These are phyloP conservation scores for Pollimyrus isidori DNA, from an alignment of 2,113 vertebrate species.

Conservation along the genomic window DNA sequence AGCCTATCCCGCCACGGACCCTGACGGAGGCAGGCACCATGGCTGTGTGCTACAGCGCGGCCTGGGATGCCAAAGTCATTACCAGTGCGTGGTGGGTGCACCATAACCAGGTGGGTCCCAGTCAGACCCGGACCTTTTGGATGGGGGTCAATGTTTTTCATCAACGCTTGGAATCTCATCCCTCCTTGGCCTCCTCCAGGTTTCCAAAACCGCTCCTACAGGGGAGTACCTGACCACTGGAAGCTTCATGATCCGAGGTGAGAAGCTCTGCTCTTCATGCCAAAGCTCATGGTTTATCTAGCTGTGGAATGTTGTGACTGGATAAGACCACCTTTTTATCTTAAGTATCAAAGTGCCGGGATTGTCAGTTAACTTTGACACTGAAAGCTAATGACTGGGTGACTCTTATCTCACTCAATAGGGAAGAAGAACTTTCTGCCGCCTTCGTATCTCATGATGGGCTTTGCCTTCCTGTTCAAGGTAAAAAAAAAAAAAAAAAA, in stretches of 20 bases:
- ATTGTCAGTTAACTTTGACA: background rate
- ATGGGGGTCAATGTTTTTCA: background rate
- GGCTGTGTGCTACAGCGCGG: slow-evolving; percentile 93
- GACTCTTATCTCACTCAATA: slow-evolving; percentile 42
- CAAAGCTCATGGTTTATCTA: background rate
- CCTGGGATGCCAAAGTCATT: slow-evolving; percentile 93
- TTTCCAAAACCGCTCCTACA: slow-evolving; percentile 93
- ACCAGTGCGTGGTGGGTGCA: slow-evolving; percentile 98
- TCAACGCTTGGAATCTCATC: background rate
- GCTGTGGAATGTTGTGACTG: background rate
- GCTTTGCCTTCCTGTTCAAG: slow-evolving; percentile 96
- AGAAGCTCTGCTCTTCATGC: background rate
- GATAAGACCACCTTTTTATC: background rate
- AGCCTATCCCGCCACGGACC: slow-evolving; percentile 77
- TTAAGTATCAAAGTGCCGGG: background rate
- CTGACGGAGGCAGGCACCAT: slow-evolving; percentile 90
- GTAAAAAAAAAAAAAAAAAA: slow-evolving; percentile 51
- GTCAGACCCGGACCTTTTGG: background rate
- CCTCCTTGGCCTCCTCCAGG: slow-evolving; percentile 53
- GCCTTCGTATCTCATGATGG: slow-evolving; percentile 96
- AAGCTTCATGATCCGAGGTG: slow-evolving; percentile 99
- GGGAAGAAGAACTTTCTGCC: slow-evolving; percentile 98
- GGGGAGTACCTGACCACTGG: slow-evolving; percentile 97
- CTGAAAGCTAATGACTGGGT: background rate
- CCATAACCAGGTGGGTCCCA: slow-evolving; percentile 79